Base-by-base conservation (phyloP, 2,797 vertebrate genomes). In the Allobates femoralis region DNA sequence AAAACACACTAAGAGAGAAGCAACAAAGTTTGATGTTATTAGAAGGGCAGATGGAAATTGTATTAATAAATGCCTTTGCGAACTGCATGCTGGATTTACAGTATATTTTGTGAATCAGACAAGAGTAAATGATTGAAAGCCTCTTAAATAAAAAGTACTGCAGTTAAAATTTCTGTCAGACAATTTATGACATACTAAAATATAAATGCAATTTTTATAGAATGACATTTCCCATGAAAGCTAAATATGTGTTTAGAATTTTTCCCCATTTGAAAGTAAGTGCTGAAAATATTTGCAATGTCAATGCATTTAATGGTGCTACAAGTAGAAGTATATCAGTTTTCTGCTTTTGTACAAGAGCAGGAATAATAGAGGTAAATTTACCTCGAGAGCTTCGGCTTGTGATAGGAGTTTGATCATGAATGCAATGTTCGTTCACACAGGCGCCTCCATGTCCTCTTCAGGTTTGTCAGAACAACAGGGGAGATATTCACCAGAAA, bases 141-240 rank as follows among this genome's bases (percentile, higher is more conserved):
- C 87, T 89, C 89, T 92, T 93, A 85, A 91, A 88, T 85, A 85
- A 81, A 88, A 91, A 89, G 90, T 90, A 92, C 91, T 85, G 89
- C 77, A 85, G 89, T 92, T 92, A 91, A 90, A 86, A 79, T 87
- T 86, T 85, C 4, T 23, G 86, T 92, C 90, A 88, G 83, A 84
- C 88, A 87, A 87, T 91, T 92, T 93, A 90, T 89, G 89, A 89
- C 30, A 37, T 81, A 88, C 90, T 83, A 51, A 89, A 89, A 92
- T 92, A 92, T 90, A 91, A 92, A 91, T 91, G 87, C 79, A 58
- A 71, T 90, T 93, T 92, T 90, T 91, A 85, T 89, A 91, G 89
- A 91, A 91, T 87, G 88, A 85, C 90, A 90, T 89, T 89, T 92
- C 85, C 91, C 69, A 84, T 91, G 91, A 92, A 91, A 90, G 87